Percentiles rank a stretch among this genome's conserved stretches.
Conservation (phyloP, 2,888 invertebrate genomes). For the Phaonia tiefii region DNA sequence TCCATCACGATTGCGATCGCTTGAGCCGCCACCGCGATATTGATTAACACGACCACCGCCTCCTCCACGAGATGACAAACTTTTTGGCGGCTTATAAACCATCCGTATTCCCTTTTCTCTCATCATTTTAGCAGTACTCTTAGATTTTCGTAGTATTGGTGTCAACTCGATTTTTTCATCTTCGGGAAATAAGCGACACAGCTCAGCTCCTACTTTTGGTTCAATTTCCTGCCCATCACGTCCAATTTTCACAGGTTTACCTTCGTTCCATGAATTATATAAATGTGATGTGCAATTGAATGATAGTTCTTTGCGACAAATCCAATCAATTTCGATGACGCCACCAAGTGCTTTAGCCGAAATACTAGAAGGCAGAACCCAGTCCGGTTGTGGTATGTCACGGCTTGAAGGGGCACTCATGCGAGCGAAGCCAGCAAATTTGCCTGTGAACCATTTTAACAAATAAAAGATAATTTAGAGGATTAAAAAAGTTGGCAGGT, state of each 20-base stretch:
- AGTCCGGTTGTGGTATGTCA: constrained; percentile 93
- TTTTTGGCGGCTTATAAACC: constrained; percentile 81
- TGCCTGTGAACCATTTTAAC: constrained; percentile 82
- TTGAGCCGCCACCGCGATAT: constrained; percentile 77
- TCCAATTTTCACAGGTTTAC: constrained; percentile 99
- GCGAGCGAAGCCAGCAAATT: constrained; percentile 96
- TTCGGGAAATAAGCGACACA: constrained; percentile 94
- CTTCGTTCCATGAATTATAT: constrained; percentile 99
- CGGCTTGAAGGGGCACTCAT: constrained; percentile 93
- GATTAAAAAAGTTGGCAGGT: background rate
- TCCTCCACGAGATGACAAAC: constrained; percentile 78
- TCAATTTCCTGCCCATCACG: constrained; percentile 99
- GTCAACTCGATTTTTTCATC: constrained; percentile 95
- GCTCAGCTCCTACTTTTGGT: constrained; percentile 95
- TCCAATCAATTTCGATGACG: constrained; percentile 98
- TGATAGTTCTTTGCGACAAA: constrained; percentile 95
- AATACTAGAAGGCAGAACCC: constrained; percentile 96
- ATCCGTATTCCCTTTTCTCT: constrained; percentile 80
- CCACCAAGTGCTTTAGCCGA: constrained; percentile 96
- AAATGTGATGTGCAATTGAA: constrained; percentile 95
- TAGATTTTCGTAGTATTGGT: constrained; percentile 91
- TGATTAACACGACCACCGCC: constrained; percentile 80
- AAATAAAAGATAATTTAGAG: constrained; percentile 2
- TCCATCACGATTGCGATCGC: constrained; percentile 80
- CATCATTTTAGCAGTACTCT: constrained; percentile 88